Evolutionary conservation across 1,140 invertebrate genomes (phyloP), one percentile per base, ranked within the genome.

Genomic region (Pachypsylla venusta): DNA sequence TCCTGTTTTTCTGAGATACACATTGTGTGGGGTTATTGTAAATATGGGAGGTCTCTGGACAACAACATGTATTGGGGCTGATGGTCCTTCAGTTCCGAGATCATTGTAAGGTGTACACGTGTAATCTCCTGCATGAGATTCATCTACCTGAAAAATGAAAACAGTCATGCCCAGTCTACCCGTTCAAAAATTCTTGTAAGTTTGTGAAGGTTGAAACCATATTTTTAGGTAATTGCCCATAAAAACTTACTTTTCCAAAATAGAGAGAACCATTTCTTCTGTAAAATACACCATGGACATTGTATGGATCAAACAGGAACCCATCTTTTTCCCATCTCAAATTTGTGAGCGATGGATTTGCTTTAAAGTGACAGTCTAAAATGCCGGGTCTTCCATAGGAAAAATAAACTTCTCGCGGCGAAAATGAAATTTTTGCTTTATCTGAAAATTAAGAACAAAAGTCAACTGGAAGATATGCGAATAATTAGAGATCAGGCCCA

Each of bases 321-420:
- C 88, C 89, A 70, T 94, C 90, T 71, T 93, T 92, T 68, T 90
- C 89, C 93, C 94, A 97, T 54, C 87, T 81, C 20, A 95, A 75
- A 69, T 91, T 89, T n/a, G 87, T 89, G 57, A 95, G 74, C 1
- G 90, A 86, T 16, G 93, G 94, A 76, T 95, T 96, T 0, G 92
- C 87, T 65, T 89, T 81, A 64, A 93, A 91, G 67, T 92, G 87
- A 70, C 93, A 97, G 70, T 93, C 87, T 35, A 97, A 76, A 35
- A 91, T 80, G 14, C 89, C 90, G n/a, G 85, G 81, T 65, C 89
- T 83, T n/a, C 92, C 89, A 63, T 83, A 84, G 0, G 92, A 87
- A 59, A 96, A 79, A 67, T 85, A 90, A 25, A 94, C 81, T 69
- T 93, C 84, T 35, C 81, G 79, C 19, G 89, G 91, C 48, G 91